These are phyloP conservation scores for Agrotis clavis DNA, from an alignment of 2,888 invertebrate species.

Conservation along the genomic window DNA sequence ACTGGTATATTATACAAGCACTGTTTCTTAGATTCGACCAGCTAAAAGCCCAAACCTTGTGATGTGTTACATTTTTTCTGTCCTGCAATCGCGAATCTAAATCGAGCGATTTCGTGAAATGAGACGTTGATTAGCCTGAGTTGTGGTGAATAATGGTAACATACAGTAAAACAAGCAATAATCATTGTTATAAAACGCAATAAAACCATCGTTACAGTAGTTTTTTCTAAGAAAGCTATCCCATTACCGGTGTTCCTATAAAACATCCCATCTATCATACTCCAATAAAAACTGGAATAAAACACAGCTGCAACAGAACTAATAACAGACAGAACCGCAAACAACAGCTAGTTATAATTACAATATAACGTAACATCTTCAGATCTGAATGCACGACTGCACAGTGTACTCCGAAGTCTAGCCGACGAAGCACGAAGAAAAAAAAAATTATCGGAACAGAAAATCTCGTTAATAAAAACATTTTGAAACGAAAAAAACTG, in stretches of 20 bases:
- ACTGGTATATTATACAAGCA: slow-evolving; percentile 30
- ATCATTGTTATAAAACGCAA: too few relatives aligned
- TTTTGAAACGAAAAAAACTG: slow-evolving; percentile 42
- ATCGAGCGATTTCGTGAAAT: not conserved
- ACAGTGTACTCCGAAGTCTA: slow-evolving; percentile 15
- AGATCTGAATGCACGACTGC: slow-evolving; percentile 47
- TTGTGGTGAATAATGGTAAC: too few relatives aligned
- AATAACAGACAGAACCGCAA: slow-evolving; percentile 26
- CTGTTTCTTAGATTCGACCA: not conserved
- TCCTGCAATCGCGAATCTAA: not conserved
- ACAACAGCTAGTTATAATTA: slow-evolving; percentile 25
- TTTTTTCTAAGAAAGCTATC: not conserved
- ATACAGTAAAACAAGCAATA: too few relatives aligned
- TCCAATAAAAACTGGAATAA: slow-evolving; percentile 33
- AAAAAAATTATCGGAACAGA: slow-evolving; percentile 49
- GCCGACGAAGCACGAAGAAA: slow-evolving; percentile 26
- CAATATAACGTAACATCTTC: slow-evolving; percentile 46
- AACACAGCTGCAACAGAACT: slow-evolving; percentile 33
- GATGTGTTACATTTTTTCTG: not conserved
- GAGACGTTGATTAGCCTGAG: not conserved
- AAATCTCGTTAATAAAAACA: slow-evolving; percentile 50
- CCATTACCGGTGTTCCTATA: slow-evolving; percentile 17
- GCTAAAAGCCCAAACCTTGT: slow-evolving; percentile 22
- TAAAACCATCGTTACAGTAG: not conserved
- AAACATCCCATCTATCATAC: slow-evolving; percentile 33